Evolutionary conservation across 2,888 invertebrate species (phyloP), one percentile per base, ranked within the genome.

Genomic region (Dynastes maya): DNA sequence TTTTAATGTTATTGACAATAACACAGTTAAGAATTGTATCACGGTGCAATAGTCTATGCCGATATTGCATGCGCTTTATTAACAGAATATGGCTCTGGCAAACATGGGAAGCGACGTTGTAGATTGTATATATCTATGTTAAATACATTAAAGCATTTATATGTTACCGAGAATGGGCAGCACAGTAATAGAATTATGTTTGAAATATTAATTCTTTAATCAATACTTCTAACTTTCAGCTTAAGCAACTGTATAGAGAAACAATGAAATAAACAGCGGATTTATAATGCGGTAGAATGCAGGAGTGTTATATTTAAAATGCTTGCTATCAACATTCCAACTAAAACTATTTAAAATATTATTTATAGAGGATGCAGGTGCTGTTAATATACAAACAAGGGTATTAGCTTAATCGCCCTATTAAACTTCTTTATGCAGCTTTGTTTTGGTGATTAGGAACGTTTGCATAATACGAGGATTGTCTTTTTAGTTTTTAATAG

Each of bases 111-210:
- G 4, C 11, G 4, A 2, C 22, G 0, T 29, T 32, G 16, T 27
- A 61, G 1, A 61, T 29, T 32, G 16, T 27, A 61, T 11, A 61
- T 61, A 61, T 22, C 61, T 1, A 9, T 1, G 22, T 27, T 61
- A 22, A 3, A 61, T 1, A 13, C 27, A 32, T 32, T 63, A 29
- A 29, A 32, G 2, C 63, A 1, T 29, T 11, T 32, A 58, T 13
- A 29, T 32, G 3, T 49, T 49, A 22, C 49, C 6, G 51, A 2
- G 45, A 49, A 27, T 27, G 68, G 27, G 13, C 27, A 67, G 22
- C 45, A 22, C 45, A 68, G 49, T 68, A 68, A 68, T 68, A 27
- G 68, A 68, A 68, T 68, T 68, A 49, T 67, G 49, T 49, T 68
- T 68, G 13, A 49, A 68, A 68, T 68, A 68, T 68, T 68, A 49